These are phyloP conservation scores for Gymnarchus niloticus DNA, from an alignment of 2,113 vertebrate species.

Conservation along the genomic window DNA sequence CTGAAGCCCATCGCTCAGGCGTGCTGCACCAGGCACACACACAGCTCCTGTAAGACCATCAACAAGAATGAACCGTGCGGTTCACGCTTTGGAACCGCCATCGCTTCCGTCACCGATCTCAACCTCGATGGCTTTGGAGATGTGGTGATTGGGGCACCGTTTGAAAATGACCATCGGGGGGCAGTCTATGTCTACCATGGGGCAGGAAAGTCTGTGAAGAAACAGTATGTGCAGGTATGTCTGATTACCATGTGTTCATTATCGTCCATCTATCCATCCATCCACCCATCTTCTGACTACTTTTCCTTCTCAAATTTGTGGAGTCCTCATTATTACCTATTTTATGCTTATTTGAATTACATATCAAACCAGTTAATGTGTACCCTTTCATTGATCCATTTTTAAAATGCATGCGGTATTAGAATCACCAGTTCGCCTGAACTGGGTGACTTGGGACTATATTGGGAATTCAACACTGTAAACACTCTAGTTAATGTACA, in stretches of 20 bases:
- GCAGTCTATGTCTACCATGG: conserved; percentile 93
- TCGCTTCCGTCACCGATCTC: conserved; percentile 83
- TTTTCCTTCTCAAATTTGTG: too few relatives aligned
- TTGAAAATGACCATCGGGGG: conserved; percentile 86
- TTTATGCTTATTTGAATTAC: too few relatives aligned
- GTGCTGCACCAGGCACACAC: conserved; percentile 68
- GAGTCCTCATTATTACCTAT: not conserved
- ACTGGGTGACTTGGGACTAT: not conserved
- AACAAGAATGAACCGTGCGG: conserved; percentile 83
- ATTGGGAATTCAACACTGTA: not conserved
- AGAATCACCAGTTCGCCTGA: not conserved
- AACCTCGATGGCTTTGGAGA: conserved; percentile 88
- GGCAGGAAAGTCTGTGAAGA: conserved; percentile 61
- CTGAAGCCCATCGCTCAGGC: conserved; percentile 81
- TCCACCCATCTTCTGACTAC: too few relatives aligned
- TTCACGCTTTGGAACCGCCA: conserved; percentile 86
- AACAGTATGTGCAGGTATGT: conserved; percentile 77
- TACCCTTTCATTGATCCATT: too few relatives aligned
- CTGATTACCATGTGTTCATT: not conserved
- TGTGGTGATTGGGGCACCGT: conserved; percentile 82
- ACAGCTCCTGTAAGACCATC: conserved; percentile 58
- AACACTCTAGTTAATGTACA: not conserved
- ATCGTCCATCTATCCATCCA: not conserved
- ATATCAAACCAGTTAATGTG: too few relatives aligned
- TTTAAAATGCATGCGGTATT: too few relatives aligned